phyloP scores from a whole-genome alignment of 1,140 invertebrate species.

The Brachionus manjavacas region DNA sequence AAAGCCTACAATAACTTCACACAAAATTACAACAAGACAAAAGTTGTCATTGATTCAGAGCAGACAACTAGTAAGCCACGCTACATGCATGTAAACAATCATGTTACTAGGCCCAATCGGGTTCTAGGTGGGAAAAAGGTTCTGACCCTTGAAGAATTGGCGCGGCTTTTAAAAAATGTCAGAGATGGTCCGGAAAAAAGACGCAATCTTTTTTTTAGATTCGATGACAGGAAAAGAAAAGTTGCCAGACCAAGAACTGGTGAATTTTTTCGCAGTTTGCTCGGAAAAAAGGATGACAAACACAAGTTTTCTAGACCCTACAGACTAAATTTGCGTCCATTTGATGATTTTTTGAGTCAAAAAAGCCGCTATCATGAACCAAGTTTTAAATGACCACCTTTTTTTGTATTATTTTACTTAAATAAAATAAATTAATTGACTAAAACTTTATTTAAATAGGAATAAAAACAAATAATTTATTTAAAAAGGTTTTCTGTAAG shows the following conservation, averaged over 20 bases:
- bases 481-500: neutral
- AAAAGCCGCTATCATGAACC: too few species aligned
- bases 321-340: too few species aligned
- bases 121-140: neutral
- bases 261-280: too few species aligned
- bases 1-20: neutral
- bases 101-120: neutral
- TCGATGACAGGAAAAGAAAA: neutral
- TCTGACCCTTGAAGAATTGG: neutral
- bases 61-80: neutral
- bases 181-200: neutral
- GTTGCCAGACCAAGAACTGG: neutral
- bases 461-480: neutral
- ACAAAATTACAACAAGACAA: neutral
- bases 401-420: neutral
- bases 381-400: neutral
- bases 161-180: neutral
- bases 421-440: neutral
- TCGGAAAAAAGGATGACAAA: neutral
- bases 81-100: neutral
- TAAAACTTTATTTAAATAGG: neutral
- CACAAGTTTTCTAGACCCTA: too few species aligned
- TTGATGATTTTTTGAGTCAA: too few species aligned
- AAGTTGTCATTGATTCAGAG: neutral
- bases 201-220: neutral